Evolutionary conservation across 30 jellyfish, hydroid and myxozoan species (phyloP).

Genomic region (Aurelia coerulea): DNA sequence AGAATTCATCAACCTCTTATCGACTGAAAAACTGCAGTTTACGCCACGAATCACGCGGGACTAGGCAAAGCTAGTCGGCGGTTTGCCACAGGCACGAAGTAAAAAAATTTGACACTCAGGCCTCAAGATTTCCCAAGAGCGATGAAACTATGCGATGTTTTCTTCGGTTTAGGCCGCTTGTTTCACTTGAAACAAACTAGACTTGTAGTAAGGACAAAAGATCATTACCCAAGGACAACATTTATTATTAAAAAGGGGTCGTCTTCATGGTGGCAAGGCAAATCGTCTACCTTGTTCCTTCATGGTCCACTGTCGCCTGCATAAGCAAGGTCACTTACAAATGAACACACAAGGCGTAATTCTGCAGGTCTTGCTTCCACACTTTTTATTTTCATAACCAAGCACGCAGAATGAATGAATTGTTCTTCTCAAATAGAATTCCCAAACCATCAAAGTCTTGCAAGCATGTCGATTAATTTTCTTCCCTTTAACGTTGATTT

Average conservation of each 20-base stretch:
- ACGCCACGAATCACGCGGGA: no score
- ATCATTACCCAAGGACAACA: constrained; percentile 33
- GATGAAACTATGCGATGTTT: not conserved
- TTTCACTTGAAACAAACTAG: constrained; percentile 40
- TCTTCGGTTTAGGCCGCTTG: no score
- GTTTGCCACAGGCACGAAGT: constrained; percentile 62
- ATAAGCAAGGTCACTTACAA: constrained; percentile 76
- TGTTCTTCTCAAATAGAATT: no score
- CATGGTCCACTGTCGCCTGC: constrained; percentile 75
- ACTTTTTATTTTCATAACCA: constrained; percentile 1
- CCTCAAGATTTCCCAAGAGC: constrained; percentile 16
- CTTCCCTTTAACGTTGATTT: not conserved
- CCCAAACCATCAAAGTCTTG: no score
- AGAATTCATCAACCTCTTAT: no score
- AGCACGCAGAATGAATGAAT: no score
- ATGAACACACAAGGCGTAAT: constrained; percentile 60
- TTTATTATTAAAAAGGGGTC: constrained; percentile 58
- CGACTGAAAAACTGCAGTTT: no score
- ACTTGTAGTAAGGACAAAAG: constrained; percentile 38
- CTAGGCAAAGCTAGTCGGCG: no score
- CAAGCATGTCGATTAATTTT: no score
- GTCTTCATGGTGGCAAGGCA: constrained; percentile 73
- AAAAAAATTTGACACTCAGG: not conserved
- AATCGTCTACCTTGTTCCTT: constrained; percentile 53
- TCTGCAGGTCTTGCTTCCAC: constrained; percentile 49